These are phyloP conservation scores for Tetraneura akinire DNA, from an alignment of 1,140 invertebrate genomes.

Conservation along the genomic window DNA sequence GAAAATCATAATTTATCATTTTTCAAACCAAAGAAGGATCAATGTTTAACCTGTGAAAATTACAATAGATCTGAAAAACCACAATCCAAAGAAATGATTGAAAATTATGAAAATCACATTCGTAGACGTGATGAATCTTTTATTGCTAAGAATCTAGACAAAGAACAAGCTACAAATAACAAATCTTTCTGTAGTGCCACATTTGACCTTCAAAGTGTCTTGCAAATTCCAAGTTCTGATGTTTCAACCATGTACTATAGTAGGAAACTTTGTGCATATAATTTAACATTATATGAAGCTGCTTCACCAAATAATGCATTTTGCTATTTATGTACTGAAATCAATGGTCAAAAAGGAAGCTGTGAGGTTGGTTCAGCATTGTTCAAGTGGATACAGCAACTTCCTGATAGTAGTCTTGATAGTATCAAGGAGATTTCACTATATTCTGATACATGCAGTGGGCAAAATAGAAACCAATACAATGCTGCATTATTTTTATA, in stretches of 20 bases:
- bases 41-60: constrained; percentile 54
- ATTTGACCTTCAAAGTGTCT: constrained; percentile 56
- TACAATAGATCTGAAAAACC: constrained; percentile 53
- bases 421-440: constrained; percentile 53
- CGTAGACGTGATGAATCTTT: constrained; percentile 19
- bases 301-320: constrained; percentile 52
- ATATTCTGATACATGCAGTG: constrained; percentile 58
- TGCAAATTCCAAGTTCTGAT: constrained; percentile 54
- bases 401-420: constrained; percentile 51
- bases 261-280: constrained; percentile 55
- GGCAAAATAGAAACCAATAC: constrained; percentile 58
- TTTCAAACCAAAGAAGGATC: constrained; percentile 55
- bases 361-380: constrained; percentile 53
- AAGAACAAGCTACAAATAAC: constrained; percentile 52
- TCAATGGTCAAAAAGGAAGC: constrained; percentile 55
- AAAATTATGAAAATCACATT: constrained; percentile 53
- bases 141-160: constrained; percentile 47
- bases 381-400: constrained; percentile 51
- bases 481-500: constrained; percentile 42
- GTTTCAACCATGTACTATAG: constrained; percentile 55
- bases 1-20: constrained; percentile 24
- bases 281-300: constrained; percentile 55
- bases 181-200: constrained; percentile 52
- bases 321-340: constrained; percentile 54
- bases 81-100: constrained; percentile 53